Conservation (phyloP, 2,113 vertebrate species). For the Menura novaehollandiae region DNA sequence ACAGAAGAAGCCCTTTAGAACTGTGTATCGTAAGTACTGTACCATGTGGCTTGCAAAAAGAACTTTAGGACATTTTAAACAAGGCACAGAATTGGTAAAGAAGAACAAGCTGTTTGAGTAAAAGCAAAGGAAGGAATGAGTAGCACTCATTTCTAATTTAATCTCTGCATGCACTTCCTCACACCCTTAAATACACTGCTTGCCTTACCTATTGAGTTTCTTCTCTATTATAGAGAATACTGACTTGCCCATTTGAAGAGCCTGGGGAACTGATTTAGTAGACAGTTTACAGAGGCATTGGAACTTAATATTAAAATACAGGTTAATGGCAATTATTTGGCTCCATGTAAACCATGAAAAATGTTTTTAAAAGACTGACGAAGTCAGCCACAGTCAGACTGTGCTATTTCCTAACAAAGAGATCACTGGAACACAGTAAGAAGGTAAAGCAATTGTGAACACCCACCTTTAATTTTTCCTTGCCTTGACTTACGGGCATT, state of each 20-base stretch:
- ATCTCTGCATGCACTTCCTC: neutral
- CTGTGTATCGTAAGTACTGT: neutral
- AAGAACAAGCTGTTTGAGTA: neutral
- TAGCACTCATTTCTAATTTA: neutral
- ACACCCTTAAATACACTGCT: neutral
- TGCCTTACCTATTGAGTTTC: neutral
- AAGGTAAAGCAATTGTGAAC: neutral
- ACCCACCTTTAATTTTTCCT: conserved; percentile 90
- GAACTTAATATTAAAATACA: neutral
- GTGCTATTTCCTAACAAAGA: neutral
- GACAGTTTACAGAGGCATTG: neutral
- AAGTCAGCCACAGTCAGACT: neutral
- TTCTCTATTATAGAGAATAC: neutral
- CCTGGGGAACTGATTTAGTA: neutral
- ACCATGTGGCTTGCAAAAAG: neutral
- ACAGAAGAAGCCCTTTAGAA: neutral
- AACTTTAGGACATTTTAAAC: neutral
- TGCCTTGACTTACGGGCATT: conserved; percentile 89
- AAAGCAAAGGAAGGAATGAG: neutral
- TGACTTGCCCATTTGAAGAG: neutral
- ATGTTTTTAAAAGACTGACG: neutral
- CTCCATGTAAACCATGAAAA: neutral
- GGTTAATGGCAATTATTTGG: neutral
- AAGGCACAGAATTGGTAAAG: neutral
- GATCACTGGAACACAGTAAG: neutral